A percentile compares a stretch with the other conserved stretches of the same genome.
Evolutionary conservation across 2,113 vertebrate genomes (phyloP).

Genomic region (Pogonocichla stellata): DNA sequence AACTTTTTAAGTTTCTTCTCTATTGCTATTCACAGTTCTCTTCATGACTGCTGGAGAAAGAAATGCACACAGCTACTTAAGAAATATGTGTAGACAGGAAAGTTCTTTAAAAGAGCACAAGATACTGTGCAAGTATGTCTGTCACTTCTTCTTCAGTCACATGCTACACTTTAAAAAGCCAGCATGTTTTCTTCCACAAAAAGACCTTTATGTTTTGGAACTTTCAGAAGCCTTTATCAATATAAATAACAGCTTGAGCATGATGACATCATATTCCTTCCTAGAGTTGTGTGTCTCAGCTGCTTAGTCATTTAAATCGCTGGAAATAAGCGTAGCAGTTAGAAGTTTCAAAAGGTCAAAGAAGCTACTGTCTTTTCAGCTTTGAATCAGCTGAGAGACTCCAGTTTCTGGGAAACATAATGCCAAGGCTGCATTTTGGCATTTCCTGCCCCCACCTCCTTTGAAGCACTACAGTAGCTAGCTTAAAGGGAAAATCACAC

Average conservation of each 20-base stretch:
- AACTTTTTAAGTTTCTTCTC: neutral
- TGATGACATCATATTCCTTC: slow-evolving; percentile 14
- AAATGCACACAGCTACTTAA: neutral
- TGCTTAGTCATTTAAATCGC: slow-evolving; percentile 58
- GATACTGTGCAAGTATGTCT: neutral
- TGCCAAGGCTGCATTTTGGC: slow-evolving; percentile 44
- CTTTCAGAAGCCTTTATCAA: slow-evolving; percentile 19
- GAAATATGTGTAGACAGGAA: neutral
- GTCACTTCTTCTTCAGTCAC: neutral
- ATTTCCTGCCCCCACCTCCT: neutral
- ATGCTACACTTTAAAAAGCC: neutral
- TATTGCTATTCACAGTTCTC: neutral
- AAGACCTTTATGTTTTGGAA: slow-evolving; percentile 25
- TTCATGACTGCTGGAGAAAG: neutral
- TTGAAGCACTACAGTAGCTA: slow-evolving; percentile 60
- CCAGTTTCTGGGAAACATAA: slow-evolving; percentile 53
- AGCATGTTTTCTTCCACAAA: neutral
- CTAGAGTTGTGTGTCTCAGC: neutral
- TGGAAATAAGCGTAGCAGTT: slow-evolving; percentile 26
- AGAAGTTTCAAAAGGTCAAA: slow-evolving; percentile 71
- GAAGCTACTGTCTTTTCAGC: slow-evolving; percentile 66
- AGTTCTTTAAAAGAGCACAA: neutral
- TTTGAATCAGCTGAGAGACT: slow-evolving; percentile 70
- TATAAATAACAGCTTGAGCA: slow-evolving; percentile 4
- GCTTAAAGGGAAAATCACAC: slow-evolving; percentile 40